phyloP scores from a whole-genome alignment of 2,888 invertebrate species.

The Acanthococcus lagerstroemiae region DNA sequence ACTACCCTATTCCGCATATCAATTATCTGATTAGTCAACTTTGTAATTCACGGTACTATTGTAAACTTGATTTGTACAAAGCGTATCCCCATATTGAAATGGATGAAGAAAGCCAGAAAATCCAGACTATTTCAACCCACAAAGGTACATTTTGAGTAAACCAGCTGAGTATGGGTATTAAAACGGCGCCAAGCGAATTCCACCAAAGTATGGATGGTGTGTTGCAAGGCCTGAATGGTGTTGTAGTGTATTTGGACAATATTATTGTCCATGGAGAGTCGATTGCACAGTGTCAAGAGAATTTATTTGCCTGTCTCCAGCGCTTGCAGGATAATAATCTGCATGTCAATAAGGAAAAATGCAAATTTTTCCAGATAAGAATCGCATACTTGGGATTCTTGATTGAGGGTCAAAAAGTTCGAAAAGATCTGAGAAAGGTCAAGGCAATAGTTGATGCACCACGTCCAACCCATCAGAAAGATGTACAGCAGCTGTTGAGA shows the following conservation, averaged over 20 bases:
- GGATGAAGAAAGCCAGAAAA: conserved; percentile 29
- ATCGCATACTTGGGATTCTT: conserved; percentile 32
- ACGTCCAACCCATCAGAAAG: conserved; percentile 24
- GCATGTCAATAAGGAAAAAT: conserved; percentile 32
- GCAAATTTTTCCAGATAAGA: conserved; percentile 32
- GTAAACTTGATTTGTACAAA: conserved; percentile 33
- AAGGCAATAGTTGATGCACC: conserved; percentile 30
- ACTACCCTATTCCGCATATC: conserved; percentile 34
- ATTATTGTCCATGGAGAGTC: conserved; percentile 35
- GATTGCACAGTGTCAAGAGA: conserved; percentile 26
- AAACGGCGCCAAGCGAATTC: conserved; percentile 34
- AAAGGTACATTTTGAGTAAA: conserved; percentile 36
- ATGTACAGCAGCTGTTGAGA: conserved; percentile 34
- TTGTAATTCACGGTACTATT: conserved; percentile 24
- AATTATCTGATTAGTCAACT: conserved; percentile 32
- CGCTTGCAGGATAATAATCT: conserved; percentile 15
- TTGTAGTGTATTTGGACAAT: conserved; percentile 34
- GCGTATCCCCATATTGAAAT: conserved; percentile 33
- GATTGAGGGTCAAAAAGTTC: too few relatives aligned
- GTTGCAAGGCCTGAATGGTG: conserved; percentile 13
- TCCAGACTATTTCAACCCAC: conserved; percentile 36
- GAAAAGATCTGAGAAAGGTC: conserved; percentile 30
- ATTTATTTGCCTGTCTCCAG: conserved; percentile 23
- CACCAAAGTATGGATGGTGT: conserved; percentile 23
- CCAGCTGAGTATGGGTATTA: conserved; percentile 35